These are phyloP conservation scores for Ramphastos sulfuratus DNA, from an alignment of 2,113 vertebrate genomes.

Conservation along the genomic window DNA sequence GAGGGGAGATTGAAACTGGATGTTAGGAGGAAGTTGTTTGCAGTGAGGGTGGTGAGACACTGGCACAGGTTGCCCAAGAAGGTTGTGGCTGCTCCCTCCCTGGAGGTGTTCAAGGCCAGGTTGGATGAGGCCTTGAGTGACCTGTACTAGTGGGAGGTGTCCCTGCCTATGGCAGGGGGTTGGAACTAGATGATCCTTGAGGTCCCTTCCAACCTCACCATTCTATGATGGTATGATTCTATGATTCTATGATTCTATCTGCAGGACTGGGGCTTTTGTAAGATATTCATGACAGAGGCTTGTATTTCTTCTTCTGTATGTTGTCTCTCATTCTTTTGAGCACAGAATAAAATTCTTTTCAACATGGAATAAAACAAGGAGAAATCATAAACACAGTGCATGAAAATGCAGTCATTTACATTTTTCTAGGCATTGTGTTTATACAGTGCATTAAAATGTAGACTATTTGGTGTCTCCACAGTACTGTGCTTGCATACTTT, in stretches of 20 bases:
- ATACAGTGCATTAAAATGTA: not conserved
- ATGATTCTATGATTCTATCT: not conserved
- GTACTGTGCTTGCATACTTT: not conserved
- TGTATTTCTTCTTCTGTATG: not conserved
- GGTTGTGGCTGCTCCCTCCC: too few species aligned
- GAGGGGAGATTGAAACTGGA: too few species aligned
- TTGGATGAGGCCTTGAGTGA: too few species aligned
- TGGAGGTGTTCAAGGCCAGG: too few species aligned
- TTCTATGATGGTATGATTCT: too few species aligned
- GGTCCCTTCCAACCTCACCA: too few species aligned
- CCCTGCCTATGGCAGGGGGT: too few species aligned
- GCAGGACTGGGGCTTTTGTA: not conserved
- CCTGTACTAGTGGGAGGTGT: too few species aligned
- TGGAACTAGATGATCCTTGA: too few species aligned
- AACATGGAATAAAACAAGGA: not conserved
- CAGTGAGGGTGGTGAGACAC: too few species aligned
- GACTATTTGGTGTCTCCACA: not conserved
- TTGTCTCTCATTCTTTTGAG: not conserved
- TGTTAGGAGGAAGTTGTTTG: too few species aligned
- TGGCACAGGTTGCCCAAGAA: too few species aligned
- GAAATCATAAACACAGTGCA: not conserved
- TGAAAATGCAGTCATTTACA: not conserved
- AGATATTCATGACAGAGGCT: not conserved
- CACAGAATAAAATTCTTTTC: not conserved
- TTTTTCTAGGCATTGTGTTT: slow-evolving; percentile 12